Evolutionary conservation across 2,888 invertebrate genomes (phyloP).

Genomic region (Vanessa cardui): DNA sequence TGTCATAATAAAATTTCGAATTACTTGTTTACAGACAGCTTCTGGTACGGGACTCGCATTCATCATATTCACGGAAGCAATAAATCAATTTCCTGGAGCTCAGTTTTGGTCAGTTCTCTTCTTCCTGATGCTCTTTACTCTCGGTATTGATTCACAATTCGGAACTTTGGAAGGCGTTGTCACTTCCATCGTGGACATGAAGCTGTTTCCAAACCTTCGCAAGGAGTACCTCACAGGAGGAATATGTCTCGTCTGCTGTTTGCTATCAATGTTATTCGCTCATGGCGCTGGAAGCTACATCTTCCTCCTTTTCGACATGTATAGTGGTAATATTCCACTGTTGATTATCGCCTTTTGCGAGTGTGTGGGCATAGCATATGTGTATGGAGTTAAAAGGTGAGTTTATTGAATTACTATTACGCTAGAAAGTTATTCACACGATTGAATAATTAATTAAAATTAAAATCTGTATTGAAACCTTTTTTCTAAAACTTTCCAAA

Average conservation of each 20-base stretch:
- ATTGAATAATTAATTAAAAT: no score
- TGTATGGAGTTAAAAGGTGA: constrained; percentile 95
- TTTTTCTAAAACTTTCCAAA: no score
- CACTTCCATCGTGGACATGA: constrained; percentile 97
- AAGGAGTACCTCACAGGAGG: constrained; percentile 94
- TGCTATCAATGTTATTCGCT: constrained; percentile 94
- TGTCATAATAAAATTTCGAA: constrained; percentile 14
- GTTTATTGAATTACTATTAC: constrained; percentile 33
- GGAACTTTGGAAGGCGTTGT: constrained; percentile 98
- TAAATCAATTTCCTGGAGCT: constrained; percentile 98
- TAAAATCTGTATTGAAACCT: no score
- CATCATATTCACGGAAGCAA: constrained; percentile 98
- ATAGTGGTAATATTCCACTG: constrained; percentile 95
- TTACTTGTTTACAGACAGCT: constrained; percentile 87
- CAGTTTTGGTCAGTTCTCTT: constrained; percentile 98
- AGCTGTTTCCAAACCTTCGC: constrained; percentile 94
- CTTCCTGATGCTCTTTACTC: constrained; percentile 97
- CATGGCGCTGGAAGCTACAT: constrained; percentile 97
- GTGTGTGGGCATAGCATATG: constrained; percentile 95
- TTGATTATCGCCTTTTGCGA: constrained; percentile 96
- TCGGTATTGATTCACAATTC: constrained; percentile 98
- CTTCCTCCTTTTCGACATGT: constrained; percentile 96
- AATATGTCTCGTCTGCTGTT: constrained; percentile 91
- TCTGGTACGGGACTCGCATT: constrained; percentile 98
- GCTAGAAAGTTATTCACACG: no score